Evolutionary conservation across 2,113 vertebrate species (phyloP).

Genomic region (Pseudolaguvia tuberculata): DNA sequence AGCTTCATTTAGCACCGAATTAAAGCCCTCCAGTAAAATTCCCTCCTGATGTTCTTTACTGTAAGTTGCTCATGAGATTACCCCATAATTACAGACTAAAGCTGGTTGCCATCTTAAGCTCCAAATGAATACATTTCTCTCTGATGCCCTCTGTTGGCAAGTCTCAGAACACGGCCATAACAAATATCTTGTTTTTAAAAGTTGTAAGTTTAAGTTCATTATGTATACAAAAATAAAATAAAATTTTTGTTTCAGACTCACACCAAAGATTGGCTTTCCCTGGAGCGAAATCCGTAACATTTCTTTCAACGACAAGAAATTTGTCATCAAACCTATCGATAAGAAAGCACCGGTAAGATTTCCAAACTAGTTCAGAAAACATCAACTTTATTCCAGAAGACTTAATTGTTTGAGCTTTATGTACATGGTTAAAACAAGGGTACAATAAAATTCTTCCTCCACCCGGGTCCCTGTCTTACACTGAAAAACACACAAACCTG

Average conservation of each 20-base stretch:
- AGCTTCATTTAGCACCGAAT: background rate
- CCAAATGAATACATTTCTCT: background rate
- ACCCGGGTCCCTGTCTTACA: too few species aligned
- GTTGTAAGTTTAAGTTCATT: background rate
- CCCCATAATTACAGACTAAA: conserved; percentile 1
- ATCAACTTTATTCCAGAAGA: background rate
- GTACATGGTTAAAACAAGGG: too few species aligned
- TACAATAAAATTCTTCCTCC: too few species aligned
- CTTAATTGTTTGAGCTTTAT: background rate
- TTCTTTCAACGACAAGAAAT: conserved; percentile 98
- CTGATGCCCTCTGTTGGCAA: conserved; percentile 13
- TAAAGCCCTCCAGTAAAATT: background rate
- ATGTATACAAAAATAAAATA: background rate
- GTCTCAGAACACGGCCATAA: background rate
- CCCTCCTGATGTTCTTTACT: background rate
- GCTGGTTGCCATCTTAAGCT: background rate
- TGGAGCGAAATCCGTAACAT: conserved; percentile 99
- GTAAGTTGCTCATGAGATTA: conserved; percentile 27
- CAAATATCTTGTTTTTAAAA: too few species aligned
- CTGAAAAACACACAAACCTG: too few species aligned
- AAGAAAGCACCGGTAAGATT: conserved; percentile 94
- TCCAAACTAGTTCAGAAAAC: background rate
- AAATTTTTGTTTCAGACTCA: conserved; percentile 78
- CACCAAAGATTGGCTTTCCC: conserved; percentile 97
- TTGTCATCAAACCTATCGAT: conserved; percentile 99